phyloP scores from a whole-genome alignment of 2,888 invertebrate genomes.

The Ormyrus labotus region DNA sequence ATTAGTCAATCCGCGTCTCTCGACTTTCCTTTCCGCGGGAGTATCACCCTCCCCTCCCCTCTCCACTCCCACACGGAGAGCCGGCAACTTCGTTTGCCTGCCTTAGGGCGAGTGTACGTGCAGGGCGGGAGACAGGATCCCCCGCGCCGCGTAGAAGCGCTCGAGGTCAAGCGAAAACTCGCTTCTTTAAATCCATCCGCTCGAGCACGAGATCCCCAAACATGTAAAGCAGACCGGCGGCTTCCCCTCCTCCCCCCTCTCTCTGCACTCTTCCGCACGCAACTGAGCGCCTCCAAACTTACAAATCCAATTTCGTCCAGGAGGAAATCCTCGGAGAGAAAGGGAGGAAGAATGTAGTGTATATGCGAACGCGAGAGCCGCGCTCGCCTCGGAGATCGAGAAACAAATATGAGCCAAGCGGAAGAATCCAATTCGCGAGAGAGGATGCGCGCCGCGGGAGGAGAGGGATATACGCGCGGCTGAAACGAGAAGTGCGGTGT shows the following conservation, averaged over 20 bases:
- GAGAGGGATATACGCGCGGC: neutral
- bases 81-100: constrained; percentile 41
- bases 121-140: neutral
- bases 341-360: neutral
- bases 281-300: constrained; percentile 56
- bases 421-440: constrained; percentile 36
- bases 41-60: neutral
- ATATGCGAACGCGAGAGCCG: neutral
- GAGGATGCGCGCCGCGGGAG: too few species aligned
- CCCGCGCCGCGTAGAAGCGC: constrained; percentile 1
- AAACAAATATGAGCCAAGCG: constrained; percentile 41
- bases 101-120: neutral
- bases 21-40: neutral
- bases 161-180: constrained; percentile 47
- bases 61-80: neutral
- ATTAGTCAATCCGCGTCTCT: constrained; percentile 34
- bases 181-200: constrained; percentile 52
- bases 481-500: neutral
- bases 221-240: constrained; percentile 52
- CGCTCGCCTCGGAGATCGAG: constrained; percentile 17
- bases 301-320: constrained; percentile 66
- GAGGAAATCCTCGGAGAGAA: constrained; percentile 40
- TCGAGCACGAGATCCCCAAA: constrained; percentile 46
- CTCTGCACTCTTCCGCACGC: too few species aligned
- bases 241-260: constrained; percentile 48